phyloP scores from a whole-genome alignment of 2,888 invertebrate species.

The Diaperis boleti region DNA sequence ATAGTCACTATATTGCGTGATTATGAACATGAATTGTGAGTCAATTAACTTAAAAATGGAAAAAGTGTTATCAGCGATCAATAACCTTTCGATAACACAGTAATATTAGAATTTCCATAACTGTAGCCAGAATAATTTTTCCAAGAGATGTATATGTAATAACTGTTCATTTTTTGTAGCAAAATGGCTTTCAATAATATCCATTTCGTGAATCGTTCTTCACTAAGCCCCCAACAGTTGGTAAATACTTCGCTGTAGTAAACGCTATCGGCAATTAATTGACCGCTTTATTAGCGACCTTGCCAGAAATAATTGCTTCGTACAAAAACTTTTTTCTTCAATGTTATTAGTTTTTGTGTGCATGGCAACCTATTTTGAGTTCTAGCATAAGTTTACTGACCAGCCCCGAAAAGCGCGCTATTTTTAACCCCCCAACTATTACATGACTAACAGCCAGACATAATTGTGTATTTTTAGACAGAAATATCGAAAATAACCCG shows the following conservation, averaged over 20 bases:
- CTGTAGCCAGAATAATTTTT: background rate
- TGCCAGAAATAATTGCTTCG: too few relatives aligned
- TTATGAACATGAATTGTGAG: too few relatives aligned
- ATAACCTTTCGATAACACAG: too few relatives aligned
- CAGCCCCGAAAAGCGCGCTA: conserved; percentile 9
- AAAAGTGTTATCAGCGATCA: too few relatives aligned
- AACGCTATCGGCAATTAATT: background rate
- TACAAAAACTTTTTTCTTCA: too few relatives aligned
- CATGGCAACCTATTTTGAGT: background rate
- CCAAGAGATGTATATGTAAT: background rate
- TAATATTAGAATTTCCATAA: too few relatives aligned
- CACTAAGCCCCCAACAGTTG: conserved; percentile 17
- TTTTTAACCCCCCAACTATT: conserved; percentile 17
- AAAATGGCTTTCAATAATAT: conserved; percentile 16
- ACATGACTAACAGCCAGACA: background rate
- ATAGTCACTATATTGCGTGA: too few relatives aligned
- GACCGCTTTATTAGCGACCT: conserved; percentile 1
- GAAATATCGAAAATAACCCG: conserved; percentile 9
- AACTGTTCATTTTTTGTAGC: conserved; percentile 10
- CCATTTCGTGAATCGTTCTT: conserved; percentile 7
- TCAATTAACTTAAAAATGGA: too few relatives aligned
- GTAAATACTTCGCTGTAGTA: conserved; percentile 7
- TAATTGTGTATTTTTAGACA: conserved; percentile 10
- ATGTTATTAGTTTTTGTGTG: background rate
- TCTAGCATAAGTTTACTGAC: conserved; percentile 1